Evolutionary conservation across 2,888 invertebrate genomes (phyloP), one percentile per base, ranked within the genome.

Genomic region (Drosophila nr. fundita): DNA sequence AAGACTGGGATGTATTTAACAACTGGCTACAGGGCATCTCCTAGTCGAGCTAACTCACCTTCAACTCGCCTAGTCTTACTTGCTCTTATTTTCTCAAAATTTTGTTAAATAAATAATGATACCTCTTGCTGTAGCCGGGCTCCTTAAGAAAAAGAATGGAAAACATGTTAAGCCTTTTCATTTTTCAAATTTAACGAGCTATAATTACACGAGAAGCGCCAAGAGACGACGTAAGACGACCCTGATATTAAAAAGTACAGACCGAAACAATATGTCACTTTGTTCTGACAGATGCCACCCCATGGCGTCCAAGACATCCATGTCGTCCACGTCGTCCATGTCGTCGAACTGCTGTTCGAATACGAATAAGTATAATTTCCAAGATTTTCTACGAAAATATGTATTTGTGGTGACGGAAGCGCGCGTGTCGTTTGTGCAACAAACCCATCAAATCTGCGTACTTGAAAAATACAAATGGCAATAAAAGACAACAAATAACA

Each of bases 351-450:
- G 65, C 62, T 61, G 58, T 57, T 36, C 38, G 49, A 62, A 61
- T 48, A 45, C 32, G 32, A 62, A 40, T 50, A 76, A 64, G 76
- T 58, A 73, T 55, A 68, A 62, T 73, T 72, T 76, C 62, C 45
- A 55, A 62, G 61, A 71, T 77, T 69, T 80, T 87, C 67, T 54
- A 21, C 66, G 54, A 73, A 80, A 78, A 75, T 66, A 71, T 69
- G 68, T 79, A 66, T 67, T 71, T 78, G 50, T 58, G 21, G 45
- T 70, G 77, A 76, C 85, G 89, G 86, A 86, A 86, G 85, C 80
- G 78, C 83, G 83, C 85, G 83, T 87, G 80, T 82, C 73, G 72
- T 34, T 68, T 64, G 57, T 76, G 73, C 61, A 77, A 73, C 80
- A 64, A 45, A 52, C 54, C 29, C 55, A 49, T 50, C 55, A 74